These are phyloP conservation scores for Cryptoprocta ferox DNA, from an alignment of 2,797 vertebrate genomes.

Conservation along the genomic window DNA sequence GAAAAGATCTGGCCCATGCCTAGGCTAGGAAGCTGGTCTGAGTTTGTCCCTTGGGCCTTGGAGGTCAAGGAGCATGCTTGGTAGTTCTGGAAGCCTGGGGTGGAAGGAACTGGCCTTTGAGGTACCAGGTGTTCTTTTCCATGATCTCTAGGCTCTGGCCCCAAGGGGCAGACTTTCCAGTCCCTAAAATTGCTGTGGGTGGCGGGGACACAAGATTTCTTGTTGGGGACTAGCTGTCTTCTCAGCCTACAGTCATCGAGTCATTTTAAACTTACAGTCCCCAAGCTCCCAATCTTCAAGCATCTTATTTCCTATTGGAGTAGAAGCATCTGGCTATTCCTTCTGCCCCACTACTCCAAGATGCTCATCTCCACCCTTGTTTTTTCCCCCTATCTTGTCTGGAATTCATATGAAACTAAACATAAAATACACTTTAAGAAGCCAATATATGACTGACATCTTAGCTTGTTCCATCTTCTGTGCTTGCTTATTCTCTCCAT, in stretches of 20 bases:
- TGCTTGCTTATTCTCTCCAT: background rate
- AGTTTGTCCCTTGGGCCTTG: background rate
- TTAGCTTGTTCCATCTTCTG: background rate
- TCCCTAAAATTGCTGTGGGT: background rate
- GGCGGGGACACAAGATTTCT: background rate
- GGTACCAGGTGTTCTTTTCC: background rate
- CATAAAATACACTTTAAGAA: slow-evolving; percentile 6
- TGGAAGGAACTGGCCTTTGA: background rate
- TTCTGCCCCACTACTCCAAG: background rate
- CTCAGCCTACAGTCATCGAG: background rate
- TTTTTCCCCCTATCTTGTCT: slow-evolving; percentile 39
- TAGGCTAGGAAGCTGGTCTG: background rate
- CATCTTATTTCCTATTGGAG: background rate
- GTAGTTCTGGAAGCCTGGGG: background rate
- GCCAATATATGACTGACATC: background rate
- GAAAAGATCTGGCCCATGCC: background rate
- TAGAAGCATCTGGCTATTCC: background rate
- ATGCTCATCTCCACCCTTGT: background rate
- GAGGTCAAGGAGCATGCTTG: background rate
- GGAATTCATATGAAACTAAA: background rate
- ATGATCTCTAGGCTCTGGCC: background rate
- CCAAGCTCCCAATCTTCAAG: background rate
- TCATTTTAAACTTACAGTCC: background rate
- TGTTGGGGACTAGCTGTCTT: background rate
- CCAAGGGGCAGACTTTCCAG: background rate